Evolutionary conservation across 1,140 invertebrate species (phyloP).

Genomic region (Micrasema minimum): DNA sequence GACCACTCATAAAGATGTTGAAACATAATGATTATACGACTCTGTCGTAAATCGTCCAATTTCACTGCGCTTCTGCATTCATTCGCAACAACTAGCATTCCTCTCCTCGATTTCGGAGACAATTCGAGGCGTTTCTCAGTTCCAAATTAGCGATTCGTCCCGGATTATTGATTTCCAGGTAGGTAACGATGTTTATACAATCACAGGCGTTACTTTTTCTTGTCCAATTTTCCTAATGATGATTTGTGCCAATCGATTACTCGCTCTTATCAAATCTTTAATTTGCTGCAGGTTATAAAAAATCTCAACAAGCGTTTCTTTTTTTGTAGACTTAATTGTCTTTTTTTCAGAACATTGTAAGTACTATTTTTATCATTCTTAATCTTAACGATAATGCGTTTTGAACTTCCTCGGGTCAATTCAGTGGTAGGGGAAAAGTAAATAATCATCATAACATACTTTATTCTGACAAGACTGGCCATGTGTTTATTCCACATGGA

Average conservation of each 20-base stretch:
- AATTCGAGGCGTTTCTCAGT: conserved; percentile 40
- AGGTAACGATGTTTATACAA: conserved; percentile 40
- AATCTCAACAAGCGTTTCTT: no score
- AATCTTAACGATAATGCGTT: no score
- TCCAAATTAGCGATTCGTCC: conserved; percentile 43
- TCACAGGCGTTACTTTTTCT: conserved; percentile 18
- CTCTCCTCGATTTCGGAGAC: conserved; percentile 22
- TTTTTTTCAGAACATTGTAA: no score
- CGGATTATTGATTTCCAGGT: conserved; percentile 47
- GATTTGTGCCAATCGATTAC: conserved; percentile 44
- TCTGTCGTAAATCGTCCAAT: conserved; percentile 42
- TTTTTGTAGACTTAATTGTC: no score
- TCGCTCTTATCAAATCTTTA: conserved; percentile 8
- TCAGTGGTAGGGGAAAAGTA: no score
- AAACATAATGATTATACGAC: conserved; percentile 44
- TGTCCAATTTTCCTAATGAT: conserved; percentile 30
- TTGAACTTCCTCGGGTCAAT: no score
- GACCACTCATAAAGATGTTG: conserved; percentile 25
- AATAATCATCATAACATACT: no score
- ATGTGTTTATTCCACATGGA: no score
- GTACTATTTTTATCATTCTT: no score
- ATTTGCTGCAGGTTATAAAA: no score
- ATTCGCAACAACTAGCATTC: conserved; percentile 18
- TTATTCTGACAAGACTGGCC: neutral
- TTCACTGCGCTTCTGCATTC: conserved; percentile 27